phyloP scores from a whole-genome alignment of 2,797 vertebrate genomes.

The Cossypha dichroa region DNA sequence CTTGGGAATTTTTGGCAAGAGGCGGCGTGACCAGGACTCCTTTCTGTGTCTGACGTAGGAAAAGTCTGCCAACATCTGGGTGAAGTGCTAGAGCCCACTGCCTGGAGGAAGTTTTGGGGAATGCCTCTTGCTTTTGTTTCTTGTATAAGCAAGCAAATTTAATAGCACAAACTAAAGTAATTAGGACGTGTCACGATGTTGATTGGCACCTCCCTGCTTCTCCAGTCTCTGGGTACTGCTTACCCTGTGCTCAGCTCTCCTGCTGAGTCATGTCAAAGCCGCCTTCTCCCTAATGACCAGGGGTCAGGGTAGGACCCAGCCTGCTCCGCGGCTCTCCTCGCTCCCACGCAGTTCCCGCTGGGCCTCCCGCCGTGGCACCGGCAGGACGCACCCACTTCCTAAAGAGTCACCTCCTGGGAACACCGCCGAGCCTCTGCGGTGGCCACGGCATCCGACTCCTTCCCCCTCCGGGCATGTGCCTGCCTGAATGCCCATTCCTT shows the following conservation, averaged over 20 bases:
- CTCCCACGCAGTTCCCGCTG: slow-evolving; percentile 36
- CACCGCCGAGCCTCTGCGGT: neutral
- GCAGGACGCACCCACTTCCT: slow-evolving; percentile 53
- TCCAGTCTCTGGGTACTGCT: neutral
- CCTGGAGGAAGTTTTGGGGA: neutral
- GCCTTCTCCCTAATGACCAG: neutral
- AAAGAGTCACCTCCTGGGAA: slow-evolving; percentile 54
- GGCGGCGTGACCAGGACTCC: neutral
- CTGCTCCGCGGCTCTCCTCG: neutral
- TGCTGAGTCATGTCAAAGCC: slow-evolving; percentile 28
- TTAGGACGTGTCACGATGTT: neutral
- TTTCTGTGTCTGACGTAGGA: neutral
- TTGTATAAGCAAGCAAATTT: neutral
- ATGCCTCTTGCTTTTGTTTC: slow-evolving; percentile 20
- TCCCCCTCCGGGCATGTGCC: neutral
- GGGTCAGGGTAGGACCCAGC: neutral
- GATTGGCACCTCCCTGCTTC: neutral
- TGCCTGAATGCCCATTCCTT: neutral
- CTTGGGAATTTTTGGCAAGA: neutral
- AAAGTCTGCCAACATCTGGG: neutral
- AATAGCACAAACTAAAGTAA: neutral
- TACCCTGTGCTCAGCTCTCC: neutral
- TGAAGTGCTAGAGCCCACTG: neutral
- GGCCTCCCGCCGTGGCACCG: neutral
- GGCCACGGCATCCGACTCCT: neutral